A percentile compares a stretch with the other conserved stretches of the same genome.
Conservation (phyloP, 2,797 vertebrate genomes). For the Tarsius wallacei region DNA sequence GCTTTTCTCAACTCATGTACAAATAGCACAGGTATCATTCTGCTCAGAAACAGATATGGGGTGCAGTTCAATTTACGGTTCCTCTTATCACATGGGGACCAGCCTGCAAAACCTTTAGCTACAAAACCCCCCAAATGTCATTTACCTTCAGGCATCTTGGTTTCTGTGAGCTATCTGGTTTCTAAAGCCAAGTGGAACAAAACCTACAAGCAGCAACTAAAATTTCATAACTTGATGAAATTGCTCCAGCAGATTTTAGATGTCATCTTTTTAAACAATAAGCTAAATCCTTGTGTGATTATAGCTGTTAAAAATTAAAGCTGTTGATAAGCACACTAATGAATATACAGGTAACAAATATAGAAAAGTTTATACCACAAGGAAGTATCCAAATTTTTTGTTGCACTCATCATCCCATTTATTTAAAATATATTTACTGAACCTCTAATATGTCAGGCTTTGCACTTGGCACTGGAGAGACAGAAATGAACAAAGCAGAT, state of each 20-base stretch:
- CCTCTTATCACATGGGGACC: not conserved
- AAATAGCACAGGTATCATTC: not conserved
- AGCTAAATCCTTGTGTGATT: slow-evolving; percentile 16
- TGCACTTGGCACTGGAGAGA: not conserved
- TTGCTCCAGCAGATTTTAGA: not conserved
- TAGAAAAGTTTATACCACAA: not conserved
- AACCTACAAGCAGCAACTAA: not conserved
- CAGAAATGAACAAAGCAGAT: not conserved
- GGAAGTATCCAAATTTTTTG: not conserved
- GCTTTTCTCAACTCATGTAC: not conserved
- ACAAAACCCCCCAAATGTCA: not conserved
- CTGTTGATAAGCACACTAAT: not conserved
- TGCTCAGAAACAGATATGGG: not conserved
- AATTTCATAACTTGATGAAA: not conserved
- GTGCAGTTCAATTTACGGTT: not conserved
- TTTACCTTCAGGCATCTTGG: not conserved
- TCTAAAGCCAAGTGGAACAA: not conserved
- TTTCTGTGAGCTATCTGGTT: not conserved
- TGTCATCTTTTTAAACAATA: slow-evolving; percentile 44
- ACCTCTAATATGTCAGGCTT: not conserved
- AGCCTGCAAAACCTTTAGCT: not conserved
- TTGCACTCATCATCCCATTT: not conserved
- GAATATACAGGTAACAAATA: not conserved
- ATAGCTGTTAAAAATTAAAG: slow-evolving; percentile 18
- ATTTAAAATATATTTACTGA: not conserved